A percentile compares a stretch with the other conserved stretches of the same genome.
Evolutionary conservation across 2,888 invertebrate species (phyloP).

Genomic region (Lysandra bellargus): DNA sequence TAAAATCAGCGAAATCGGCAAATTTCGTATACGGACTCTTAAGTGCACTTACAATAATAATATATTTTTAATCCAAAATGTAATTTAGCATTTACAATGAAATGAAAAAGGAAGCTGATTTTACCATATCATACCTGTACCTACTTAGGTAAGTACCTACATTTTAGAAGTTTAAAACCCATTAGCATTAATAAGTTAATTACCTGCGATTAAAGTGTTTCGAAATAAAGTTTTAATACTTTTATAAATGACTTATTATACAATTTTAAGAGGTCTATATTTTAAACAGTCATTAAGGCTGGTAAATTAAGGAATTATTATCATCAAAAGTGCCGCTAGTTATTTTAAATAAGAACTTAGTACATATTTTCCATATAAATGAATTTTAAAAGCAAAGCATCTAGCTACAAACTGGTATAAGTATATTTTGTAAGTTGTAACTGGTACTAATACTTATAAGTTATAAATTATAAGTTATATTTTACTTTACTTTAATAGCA

Average conservation of each 20-base stretch:
- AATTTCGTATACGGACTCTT: no score
- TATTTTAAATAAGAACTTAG: background rate
- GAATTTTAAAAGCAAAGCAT: background rate
- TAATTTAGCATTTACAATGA: no score
- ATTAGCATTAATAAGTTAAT: background rate
- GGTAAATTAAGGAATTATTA: background rate
- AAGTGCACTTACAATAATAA: no score
- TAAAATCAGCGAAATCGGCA: no score
- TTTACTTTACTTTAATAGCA: no score
- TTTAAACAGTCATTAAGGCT: background rate
- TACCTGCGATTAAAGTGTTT: background rate
- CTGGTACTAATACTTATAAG: no score
- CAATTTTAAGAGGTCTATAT: background rate
- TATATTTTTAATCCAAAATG: no score
- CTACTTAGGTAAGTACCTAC: background rate
- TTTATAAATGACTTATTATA: background rate
- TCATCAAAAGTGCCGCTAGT: background rate
- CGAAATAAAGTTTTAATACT: slow-evolving; percentile 2
- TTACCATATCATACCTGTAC: no score
- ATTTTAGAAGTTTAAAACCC: background rate
- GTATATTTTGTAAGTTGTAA: no score
- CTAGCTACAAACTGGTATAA: no score
- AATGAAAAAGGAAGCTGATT: no score
- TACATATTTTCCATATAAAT: background rate
- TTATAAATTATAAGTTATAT: no score